Base-by-base conservation (phyloP, 1,140 invertebrate genomes). In the Caenorhabditis latens region DNA sequence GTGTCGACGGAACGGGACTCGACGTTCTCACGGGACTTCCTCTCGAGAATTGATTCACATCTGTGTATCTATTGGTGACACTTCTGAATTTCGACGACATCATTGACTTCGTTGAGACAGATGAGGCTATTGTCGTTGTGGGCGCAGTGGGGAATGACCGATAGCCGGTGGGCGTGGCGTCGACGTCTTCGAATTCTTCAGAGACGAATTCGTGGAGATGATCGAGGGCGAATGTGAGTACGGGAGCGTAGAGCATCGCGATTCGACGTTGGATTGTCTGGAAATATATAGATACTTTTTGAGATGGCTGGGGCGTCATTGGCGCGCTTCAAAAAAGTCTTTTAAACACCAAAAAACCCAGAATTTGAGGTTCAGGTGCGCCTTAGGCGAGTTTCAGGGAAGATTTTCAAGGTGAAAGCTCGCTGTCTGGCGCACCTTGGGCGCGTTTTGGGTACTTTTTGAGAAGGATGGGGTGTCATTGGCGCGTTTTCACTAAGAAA, bases 221-320 rank as follows among this genome's bases (percentile, higher is more conserved):
- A 88, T 97, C 96, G 89, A 97, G 93, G 2, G 97, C 95, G 71
- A 98, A 95, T 1, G 95, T 95, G 53, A 98, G 94, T 94, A 97
- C 96, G 0, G 97, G 97, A 61, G 97, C 94, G 92, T 98, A 98
- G 53, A 98, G 94, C 8, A 96, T 94, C 0, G 96, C 96, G 85
- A 99, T 96, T 84, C 97, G 94, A 9, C 95, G 95, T 90, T 97
- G 95, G 91, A 96, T 95, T 67, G 95, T 95, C 95, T 95, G 88
- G 87, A 91, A 89, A n/a, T 42, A 61, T 58, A 32, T 71, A 58
- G 43, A 1, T 32, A 32, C 32, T 32, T 32, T 32, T 32, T 32
- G 32, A 32, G 32, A 32, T 32, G 0, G 0, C 32, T 32, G 32
- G 32, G 32, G 32, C 32, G 32, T 32, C 32, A 2, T 32, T 32